A percentile compares a stretch with the other conserved stretches of the same genome.
phyloP scores from a whole-genome alignment of 2,113 vertebrate species.

The Pseudopipra pipra region DNA sequence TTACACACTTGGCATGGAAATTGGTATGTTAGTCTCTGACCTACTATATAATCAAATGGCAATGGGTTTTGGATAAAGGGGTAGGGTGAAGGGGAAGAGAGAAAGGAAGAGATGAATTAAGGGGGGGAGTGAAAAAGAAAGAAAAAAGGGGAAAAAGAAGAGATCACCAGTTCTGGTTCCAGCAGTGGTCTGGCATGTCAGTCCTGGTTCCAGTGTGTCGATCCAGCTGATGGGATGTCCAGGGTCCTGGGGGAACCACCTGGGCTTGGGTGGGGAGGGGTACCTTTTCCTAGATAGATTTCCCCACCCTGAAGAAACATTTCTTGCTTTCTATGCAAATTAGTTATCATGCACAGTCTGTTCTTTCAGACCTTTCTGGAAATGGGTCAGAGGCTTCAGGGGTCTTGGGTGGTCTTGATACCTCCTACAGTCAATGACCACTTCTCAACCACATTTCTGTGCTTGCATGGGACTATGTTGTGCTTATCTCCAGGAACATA shows the following conservation, averaged over 20 bases:
- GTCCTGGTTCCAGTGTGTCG: background rate
- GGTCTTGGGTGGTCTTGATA: background rate
- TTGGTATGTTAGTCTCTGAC: background rate
- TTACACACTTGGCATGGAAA: background rate
- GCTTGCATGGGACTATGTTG: background rate
- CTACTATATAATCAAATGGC: background rate
- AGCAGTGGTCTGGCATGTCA: no score
- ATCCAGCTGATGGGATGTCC: background rate
- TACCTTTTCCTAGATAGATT: background rate
- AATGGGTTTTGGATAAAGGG: background rate
- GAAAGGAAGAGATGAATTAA: background rate
- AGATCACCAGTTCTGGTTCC: background rate
- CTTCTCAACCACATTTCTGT: background rate
- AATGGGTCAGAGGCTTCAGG: background rate
- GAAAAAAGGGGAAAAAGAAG: background rate
- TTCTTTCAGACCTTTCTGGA: background rate
- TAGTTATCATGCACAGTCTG: rapidly evolving
- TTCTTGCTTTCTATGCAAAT: background rate
- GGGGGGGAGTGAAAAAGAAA: background rate
- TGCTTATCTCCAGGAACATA: background rate
- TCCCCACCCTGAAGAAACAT: background rate
- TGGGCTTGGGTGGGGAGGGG: background rate
- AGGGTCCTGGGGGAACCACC: background rate
- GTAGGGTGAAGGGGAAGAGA: background rate
- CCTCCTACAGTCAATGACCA: background rate